Evolutionary conservation across 37 sponge, comb jelly and placozoan genomes (phyloP).

Genomic region (Spongilla lacustris): DNA sequence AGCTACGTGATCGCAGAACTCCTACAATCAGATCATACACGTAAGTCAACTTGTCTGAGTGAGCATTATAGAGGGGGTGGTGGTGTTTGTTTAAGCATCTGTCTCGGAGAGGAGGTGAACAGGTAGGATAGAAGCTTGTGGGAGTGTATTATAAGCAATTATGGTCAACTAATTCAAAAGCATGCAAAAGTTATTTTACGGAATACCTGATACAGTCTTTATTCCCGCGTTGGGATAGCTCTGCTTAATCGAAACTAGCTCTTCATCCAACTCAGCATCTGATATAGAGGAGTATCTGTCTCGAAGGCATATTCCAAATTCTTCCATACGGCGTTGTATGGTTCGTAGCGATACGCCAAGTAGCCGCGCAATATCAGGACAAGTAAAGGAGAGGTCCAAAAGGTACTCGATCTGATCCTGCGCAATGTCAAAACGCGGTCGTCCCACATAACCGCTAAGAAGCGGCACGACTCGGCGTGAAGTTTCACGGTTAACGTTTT

Average conservation of each 20-base stretch:
- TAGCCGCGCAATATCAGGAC: conserved; percentile 21
- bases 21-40: neutral
- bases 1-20: conserved; percentile 18
- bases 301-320: conserved; percentile 18
- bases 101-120: too few relatives aligned
- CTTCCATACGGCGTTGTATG: conserved; percentile 24
- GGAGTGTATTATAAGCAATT: too few relatives aligned
- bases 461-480: too few relatives aligned
- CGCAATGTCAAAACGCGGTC: conserved; percentile 32
- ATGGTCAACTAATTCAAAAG: too few relatives aligned
- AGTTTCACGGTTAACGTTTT: too few relatives aligned
- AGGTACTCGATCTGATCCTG: conserved; percentile 24
- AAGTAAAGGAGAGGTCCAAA: conserved; percentile 19
- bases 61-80: too few relatives aligned
- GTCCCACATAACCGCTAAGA: too few relatives aligned
- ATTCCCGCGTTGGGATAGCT: conserved; percentile 34
- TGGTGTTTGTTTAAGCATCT: too few relatives aligned
- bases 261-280: conserved; percentile 42
- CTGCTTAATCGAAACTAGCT: conserved; percentile 1
- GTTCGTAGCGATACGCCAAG: conserved; percentile 51
- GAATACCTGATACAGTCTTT: neutral
- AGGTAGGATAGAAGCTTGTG: too few relatives aligned
- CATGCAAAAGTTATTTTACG: too few relatives aligned
- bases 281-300: conserved; percentile 2
- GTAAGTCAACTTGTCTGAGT: too few relatives aligned